These are phyloP conservation scores for Euplagia quadripunctaria DNA, from an alignment of 2,888 invertebrate species.

Conservation along the genomic window DNA sequence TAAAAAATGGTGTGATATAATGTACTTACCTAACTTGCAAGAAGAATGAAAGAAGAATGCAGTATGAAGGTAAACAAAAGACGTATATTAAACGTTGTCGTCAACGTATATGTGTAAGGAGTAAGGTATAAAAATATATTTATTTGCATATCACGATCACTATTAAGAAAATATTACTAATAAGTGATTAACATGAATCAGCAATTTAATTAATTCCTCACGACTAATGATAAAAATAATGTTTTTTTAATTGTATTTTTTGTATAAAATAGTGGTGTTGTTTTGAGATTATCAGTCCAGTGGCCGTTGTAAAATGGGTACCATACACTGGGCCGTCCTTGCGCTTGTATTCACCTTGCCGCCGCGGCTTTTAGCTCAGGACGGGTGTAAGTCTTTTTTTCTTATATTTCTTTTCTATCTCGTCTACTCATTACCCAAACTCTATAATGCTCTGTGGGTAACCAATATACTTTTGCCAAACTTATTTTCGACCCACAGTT, in stretches of 20 bases:
- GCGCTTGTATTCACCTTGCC: conserved; percentile 45
- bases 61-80: too few relatives aligned
- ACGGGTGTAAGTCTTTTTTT: conserved; percentile 17
- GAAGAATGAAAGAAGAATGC: too few relatives aligned
- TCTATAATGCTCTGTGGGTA: too few relatives aligned
- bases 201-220: conserved; percentile 37
- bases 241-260: conserved; percentile 40
- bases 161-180: conserved; percentile 19
- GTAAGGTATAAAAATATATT: not conserved
- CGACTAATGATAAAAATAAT: conserved; percentile 33
- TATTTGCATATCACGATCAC: conserved; percentile 32
- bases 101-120: too few relatives aligned
- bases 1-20: too few relatives aligned
- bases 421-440: too few relatives aligned
- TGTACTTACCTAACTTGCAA: too few relatives aligned
- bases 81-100: too few relatives aligned
- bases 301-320: conserved; percentile 42
- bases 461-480: too few relatives aligned
- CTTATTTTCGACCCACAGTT: too few relatives aligned
- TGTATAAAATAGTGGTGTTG: conserved; percentile 38
- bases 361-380: conserved; percentile 28
- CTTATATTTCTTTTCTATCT: not conserved
- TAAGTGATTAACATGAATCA: conserved; percentile 16
- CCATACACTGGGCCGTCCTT: conserved; percentile 32
- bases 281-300: conserved; percentile 33